Base-by-base conservation (phyloP, 2,113 vertebrate species). In the Columba janthina region DNA sequence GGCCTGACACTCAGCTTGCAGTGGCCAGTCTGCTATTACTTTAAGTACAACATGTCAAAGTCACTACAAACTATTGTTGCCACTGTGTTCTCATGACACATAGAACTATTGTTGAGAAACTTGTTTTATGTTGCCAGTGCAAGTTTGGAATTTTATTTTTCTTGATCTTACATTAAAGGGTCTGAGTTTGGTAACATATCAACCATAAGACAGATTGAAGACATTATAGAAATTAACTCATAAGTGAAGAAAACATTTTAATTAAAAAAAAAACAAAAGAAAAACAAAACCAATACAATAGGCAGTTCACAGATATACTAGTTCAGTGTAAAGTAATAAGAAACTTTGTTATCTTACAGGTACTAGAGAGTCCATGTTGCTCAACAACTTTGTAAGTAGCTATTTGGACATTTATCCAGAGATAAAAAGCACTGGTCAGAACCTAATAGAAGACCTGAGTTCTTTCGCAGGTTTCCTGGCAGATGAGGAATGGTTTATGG, bases 101-200 rank as follows among this genome's bases (percentile, higher is more conserved):
- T 1, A 90, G 26, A 91, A 31, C 40, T 72, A 16, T 42, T 51
- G 89, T 19, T 46, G 44, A 93, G 72, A 97, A 96, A 48, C 54
- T 71, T 80, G 13, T 51, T 94, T 90, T 89, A 51, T 65, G 81
- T 87, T 96, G 95, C 94, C 85, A 90, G 85, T 96, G 90, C 75
- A 95, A 84, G 57, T 87, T 89, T 11, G 18, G 84, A 93, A 82
- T 88, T 97, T 96, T 97, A 96, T 95, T 96, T 95, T 89, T 91
- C 73, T 89, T 94, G 48, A 88, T 86, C 44, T 72, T 93, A 96
- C 93, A 95, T 88, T 76, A 64, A 88, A 71, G 89, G 50, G 15
- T 42, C 44, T 56, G 65, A 90, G 61, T 88, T 65, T 58, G 17
- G 31, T 92, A 92, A 93, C 92, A 50, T 86, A 44, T 72, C n/a